Base-by-base conservation (phyloP, 2,888 invertebrate genomes). In the Lasioglossum malachurum region DNA sequence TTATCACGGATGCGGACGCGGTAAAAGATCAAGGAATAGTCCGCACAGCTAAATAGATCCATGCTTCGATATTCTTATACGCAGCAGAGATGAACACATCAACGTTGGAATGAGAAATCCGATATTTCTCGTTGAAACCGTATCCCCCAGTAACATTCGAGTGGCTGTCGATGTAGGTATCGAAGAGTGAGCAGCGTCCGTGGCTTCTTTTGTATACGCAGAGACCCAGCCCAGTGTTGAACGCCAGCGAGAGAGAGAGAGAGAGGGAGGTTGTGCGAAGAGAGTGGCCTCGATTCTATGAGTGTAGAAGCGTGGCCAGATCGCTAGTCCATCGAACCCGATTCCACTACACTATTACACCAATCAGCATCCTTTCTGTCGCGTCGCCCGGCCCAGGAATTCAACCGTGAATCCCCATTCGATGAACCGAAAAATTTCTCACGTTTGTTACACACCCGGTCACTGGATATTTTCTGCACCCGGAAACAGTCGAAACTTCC, bases 331-430 rank as follows among this genome's bases (percentile, higher is more conserved):
- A 86, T 86, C 78, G 82, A 87, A 60, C 74, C 84, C 80, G 84
- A 75, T 89, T 89, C 75, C 80, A 78, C 75, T 60, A 77, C 80
- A 73, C 80, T 83, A 73, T 83, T 81, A 81, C 79, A 83, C 67
- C 84, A 87, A 87, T 87, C 88, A 81, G 84, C 80, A 86, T 78
- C 82, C 74, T 86, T 88, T 80, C 81, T 82, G 84, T 88, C 86
- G 73, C 73, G 88, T 82, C 78, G 64, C 80, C 23, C n/a, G 60
- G 60, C n/a, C 71, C 75, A 80, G 84, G 78, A 81, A 80, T 86
- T 84, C 75, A 69, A 72, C 53, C 82, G 75, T 74, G 87, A 86
- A 88, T 88, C 87, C 78, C 80, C 83, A 82, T 83, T 90, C 78
- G 85, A 72, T 80, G 74, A 79, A 77, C 72, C 82, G 87, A 86